Evolutionary conservation across 2,113 vertebrate species (phyloP).

Genomic region (Myxocyprinus asiaticus): DNA sequence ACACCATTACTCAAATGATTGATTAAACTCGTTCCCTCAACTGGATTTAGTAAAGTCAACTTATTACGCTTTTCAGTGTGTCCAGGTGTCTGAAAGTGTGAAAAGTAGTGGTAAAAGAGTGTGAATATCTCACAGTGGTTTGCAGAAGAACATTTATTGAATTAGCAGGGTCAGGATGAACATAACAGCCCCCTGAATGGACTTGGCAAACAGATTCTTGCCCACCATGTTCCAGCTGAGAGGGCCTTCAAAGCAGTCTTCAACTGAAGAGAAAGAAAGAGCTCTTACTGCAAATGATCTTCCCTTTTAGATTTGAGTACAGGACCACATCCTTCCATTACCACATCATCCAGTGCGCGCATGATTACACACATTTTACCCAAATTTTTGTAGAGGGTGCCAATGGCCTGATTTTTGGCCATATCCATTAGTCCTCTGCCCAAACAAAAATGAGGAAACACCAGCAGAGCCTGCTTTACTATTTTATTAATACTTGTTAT

Average conservation of each 20-base stretch:
- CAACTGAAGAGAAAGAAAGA: slow-evolving; percentile 73
- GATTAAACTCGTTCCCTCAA: too few relatives aligned
- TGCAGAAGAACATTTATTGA: slow-evolving; percentile 95
- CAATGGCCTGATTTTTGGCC: slow-evolving; percentile 96
- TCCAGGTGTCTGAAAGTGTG: too few relatives aligned
- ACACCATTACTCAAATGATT: too few relatives aligned
- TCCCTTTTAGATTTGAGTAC: too few relatives aligned
- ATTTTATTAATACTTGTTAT: slow-evolving; percentile 87
- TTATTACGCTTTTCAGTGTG: too few relatives aligned
- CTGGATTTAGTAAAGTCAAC: too few relatives aligned
- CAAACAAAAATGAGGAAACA: slow-evolving; percentile 97
- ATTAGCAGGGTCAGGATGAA: slow-evolving; percentile 89
- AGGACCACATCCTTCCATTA: background rate
- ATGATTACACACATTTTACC: slow-evolving; percentile 74
- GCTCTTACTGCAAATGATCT: too few relatives aligned
- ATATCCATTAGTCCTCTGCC: slow-evolving; percentile 96
- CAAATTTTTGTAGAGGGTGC: slow-evolving; percentile 84
- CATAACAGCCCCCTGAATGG: slow-evolving; percentile 87
- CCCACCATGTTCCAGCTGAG: slow-evolving; percentile 95
- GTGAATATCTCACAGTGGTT: slow-evolving; percentile 82
- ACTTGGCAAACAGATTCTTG: slow-evolving; percentile 93
- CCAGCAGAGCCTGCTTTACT: slow-evolving; percentile 91
- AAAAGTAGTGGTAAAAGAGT: too few relatives aligned
- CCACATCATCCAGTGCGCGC: too few relatives aligned
- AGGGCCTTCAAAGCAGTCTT: slow-evolving; percentile 89